Evolutionary conservation across 2,888 invertebrate species (phyloP).

Genomic region (Synergus laeviventris): DNA sequence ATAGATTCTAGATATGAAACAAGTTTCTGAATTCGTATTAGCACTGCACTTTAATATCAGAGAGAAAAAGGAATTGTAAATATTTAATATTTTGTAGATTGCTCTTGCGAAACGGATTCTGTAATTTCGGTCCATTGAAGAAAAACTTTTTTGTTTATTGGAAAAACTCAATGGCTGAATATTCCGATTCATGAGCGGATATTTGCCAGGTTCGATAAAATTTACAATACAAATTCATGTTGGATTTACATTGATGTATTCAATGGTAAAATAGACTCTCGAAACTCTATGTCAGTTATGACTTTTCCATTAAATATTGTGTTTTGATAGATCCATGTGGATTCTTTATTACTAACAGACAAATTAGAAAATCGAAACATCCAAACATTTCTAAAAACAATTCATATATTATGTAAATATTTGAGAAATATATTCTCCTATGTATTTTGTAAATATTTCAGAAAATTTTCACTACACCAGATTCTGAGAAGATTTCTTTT

Average conservation of each 20-base stretch:
- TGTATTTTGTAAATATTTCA: no score
- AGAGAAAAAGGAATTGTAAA: constrained; percentile 23
- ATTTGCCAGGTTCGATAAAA: constrained; percentile 35
- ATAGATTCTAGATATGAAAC: constrained; percentile 31
- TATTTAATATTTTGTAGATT: constrained; percentile 30
- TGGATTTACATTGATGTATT: constrained; percentile 34
- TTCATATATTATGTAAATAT: no score
- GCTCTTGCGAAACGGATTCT: constrained; percentile 6
- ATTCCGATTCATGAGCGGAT: not conserved
- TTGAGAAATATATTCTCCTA: no score
- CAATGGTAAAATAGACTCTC: constrained; percentile 16
- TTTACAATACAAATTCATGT: constrained; percentile 36
- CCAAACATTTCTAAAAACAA: no score
- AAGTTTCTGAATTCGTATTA: constrained; percentile 39
- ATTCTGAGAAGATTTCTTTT: not conserved
- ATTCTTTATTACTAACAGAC: not conserved
- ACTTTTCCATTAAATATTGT: constrained; percentile 25
- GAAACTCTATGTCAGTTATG: constrained; percentile 12
- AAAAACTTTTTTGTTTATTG: constrained; percentile 37
- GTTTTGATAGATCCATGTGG: constrained; percentile 21
- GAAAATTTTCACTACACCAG: no score
- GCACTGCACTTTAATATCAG: constrained; percentile 37
- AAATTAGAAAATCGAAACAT: not conserved
- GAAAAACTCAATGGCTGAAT: constrained; percentile 17
- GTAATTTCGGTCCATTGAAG: constrained; percentile 13